Conservation (phyloP, 2,888 invertebrate genomes). For the Leptinotarsa juncta region DNA sequence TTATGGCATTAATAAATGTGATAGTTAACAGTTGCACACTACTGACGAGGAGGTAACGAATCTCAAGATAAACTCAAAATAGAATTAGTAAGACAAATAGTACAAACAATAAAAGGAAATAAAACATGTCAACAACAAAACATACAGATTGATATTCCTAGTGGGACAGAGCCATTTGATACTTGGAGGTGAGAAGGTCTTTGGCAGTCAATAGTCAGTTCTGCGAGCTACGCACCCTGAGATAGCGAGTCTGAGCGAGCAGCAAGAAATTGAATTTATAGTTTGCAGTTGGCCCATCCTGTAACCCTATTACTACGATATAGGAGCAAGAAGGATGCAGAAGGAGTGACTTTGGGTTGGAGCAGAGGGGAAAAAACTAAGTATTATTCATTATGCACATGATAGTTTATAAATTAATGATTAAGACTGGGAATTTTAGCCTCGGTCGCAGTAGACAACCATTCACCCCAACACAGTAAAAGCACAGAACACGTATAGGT, state of each 20-base stretch:
- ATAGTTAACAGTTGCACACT: conserved; percentile 50
- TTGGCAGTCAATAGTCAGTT: conserved; percentile 62
- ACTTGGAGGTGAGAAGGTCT: conserved; percentile 70
- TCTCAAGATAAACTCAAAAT: conserved; percentile 50
- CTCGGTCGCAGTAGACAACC: conserved; percentile 62
- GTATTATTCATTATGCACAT: conserved; percentile 33
- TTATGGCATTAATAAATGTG: conserved; percentile 24
- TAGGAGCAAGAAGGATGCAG: conserved; percentile 40
- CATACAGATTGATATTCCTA: conserved; percentile 67
- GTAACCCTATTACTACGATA: conserved; percentile 48
- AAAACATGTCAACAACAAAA: conserved; percentile 63
- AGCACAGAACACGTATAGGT: neutral
- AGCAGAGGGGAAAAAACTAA: conserved; percentile 19
- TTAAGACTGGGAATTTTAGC: conserved; percentile 56
- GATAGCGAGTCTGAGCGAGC: conserved; percentile 56
- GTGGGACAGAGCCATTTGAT: conserved; percentile 70
- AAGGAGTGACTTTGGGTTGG: conserved; percentile 31
- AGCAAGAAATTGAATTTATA: conserved; percentile 54
- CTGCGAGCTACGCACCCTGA: conserved; percentile 60
- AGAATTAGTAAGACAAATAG: conserved; percentile 48
- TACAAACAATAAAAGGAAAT: conserved; percentile 62
- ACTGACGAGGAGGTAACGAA: conserved; percentile 67
- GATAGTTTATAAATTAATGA: conserved; percentile 30
- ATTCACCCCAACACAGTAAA: conserved; percentile 57
- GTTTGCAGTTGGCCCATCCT: conserved; percentile 47